phyloP scores from a whole-genome alignment of 2,888 invertebrate species.

The Zaprionus lineosus region DNA sequence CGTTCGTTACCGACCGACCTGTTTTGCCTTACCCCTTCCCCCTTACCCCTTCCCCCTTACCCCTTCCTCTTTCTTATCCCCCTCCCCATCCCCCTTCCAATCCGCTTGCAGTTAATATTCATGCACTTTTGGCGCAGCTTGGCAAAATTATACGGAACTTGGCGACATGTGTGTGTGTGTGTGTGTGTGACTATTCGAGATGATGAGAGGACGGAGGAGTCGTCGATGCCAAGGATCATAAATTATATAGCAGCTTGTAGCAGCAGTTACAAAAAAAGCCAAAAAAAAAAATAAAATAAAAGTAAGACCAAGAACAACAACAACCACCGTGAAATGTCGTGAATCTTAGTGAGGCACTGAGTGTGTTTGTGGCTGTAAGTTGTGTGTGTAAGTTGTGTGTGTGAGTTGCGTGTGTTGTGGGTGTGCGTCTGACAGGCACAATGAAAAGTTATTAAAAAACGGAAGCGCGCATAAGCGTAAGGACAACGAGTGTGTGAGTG shows the following conservation, averaged over 20 bases:
- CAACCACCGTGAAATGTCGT: constrained; percentile 39
- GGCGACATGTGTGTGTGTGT: constrained; percentile 64
- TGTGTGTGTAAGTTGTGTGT: no score
- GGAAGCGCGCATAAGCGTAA: constrained; percentile 41
- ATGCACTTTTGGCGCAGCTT: constrained; percentile 67
- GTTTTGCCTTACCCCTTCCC: no score
- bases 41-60: no score
- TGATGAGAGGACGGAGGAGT: constrained; percentile 41
- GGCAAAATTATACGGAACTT: constrained; percentile 63
- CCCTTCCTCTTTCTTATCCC: no score
- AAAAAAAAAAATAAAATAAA: no score
- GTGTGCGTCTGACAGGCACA: constrained; percentile 62
- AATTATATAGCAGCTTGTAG: constrained; percentile 72
- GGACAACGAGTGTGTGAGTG: background rate
- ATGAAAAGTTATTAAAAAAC: constrained; percentile 68
- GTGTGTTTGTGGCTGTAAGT: no score
- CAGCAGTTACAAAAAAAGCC: constrained; percentile 27
- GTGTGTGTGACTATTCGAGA: no score
- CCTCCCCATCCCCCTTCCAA: background rate
- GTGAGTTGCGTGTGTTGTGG: constrained; percentile 18
- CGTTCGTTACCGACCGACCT: no score
- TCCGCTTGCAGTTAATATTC: constrained; percentile 74
- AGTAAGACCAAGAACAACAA: constrained; percentile 14
- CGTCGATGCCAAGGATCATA: constrained; percentile 70
- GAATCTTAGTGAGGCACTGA: constrained; percentile 39